These are phyloP conservation scores for Crenuchus spilurus DNA, from an alignment of 2,797 vertebrate genomes.

Conservation along the genomic window DNA sequence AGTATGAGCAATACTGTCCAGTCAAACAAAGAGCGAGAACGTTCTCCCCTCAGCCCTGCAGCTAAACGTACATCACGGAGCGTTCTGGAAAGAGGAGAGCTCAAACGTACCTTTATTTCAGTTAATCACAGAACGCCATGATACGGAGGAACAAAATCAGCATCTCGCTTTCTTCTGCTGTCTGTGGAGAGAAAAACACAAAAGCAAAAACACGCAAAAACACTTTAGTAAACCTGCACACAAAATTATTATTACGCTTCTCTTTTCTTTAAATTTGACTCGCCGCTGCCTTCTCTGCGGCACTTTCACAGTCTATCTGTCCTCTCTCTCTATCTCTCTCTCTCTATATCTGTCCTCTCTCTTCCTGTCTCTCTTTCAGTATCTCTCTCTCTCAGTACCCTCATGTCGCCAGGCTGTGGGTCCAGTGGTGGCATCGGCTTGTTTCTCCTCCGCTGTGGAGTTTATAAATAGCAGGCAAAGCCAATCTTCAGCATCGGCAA, in stretches of 20 bases:
- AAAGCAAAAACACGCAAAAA: constrained; percentile 57
- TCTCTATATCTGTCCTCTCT: constrained; percentile 73
- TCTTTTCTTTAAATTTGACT: constrained; percentile 68
- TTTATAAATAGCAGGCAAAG: constrained; percentile 64
- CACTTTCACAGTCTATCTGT: constrained; percentile 85
- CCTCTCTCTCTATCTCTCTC: constrained; percentile 72
- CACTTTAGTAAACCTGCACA: constrained; percentile 77
- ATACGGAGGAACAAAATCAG: constrained; percentile 66
- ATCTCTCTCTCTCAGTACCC: constrained; percentile 36
- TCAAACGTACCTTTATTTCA: constrained; percentile 77
- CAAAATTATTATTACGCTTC: constrained; percentile 69
- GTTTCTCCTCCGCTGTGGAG: constrained; percentile 52
- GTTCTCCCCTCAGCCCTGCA: constrained; percentile 57
- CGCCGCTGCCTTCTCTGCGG: constrained; percentile 79
- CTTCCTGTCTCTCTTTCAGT: constrained; percentile 19
- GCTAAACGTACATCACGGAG: constrained; percentile 60
- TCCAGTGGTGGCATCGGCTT: constrained; percentile 67
- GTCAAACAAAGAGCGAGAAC: constrained; percentile 70
- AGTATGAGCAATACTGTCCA: constrained; percentile 57
- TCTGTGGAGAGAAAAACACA: constrained; percentile 65
- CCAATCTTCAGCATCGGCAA: constrained; percentile 78
- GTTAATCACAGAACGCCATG: constrained; percentile 72
- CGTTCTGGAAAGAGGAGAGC: constrained; percentile 62
- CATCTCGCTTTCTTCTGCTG: constrained; percentile 77
- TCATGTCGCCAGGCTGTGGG: constrained; percentile 56